phyloP scores from a whole-genome alignment of 1,140 invertebrate species.

The Melipona quadrifasciata region DNA sequence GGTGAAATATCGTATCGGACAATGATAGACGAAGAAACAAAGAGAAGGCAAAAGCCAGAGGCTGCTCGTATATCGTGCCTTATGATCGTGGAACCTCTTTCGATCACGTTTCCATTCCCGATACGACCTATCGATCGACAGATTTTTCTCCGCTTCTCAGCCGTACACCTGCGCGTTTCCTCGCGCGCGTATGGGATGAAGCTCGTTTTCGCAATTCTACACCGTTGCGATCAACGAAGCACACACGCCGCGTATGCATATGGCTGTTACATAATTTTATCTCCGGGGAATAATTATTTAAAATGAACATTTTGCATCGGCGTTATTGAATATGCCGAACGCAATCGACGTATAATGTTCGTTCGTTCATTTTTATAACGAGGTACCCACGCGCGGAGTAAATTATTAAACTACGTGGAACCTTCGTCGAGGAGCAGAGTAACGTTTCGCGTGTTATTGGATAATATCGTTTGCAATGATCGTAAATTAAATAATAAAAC shows the following conservation, averaged over 20 bases:
- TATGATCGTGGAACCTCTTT: slow-evolving; percentile 36
- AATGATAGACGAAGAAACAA: slow-evolving; percentile 65
- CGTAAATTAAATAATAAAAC: not conserved
- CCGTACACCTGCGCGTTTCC: slow-evolving; percentile 23
- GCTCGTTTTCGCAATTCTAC: not conserved
- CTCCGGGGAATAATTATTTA: not conserved
- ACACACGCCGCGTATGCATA: not conserved
- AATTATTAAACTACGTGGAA: not conserved
- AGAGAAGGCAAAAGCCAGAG: slow-evolving; percentile 66
- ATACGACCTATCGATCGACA: slow-evolving; percentile 35
- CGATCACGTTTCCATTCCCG: slow-evolving; percentile 43
- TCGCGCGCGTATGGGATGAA: not conserved
- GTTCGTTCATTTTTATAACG: not conserved
- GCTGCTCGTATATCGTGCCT: slow-evolving; percentile 42
- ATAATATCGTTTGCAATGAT: not conserved
- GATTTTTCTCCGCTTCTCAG: slow-evolving; percentile 13
- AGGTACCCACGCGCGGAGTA: not conserved
- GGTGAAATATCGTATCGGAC: slow-evolving; percentile 45
- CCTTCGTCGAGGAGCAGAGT: too few species aligned
- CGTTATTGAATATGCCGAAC: not conserved
- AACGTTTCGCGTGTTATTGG: not conserved
- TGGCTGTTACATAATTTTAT: not conserved
- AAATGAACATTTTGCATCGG: not conserved
- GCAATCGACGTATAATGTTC: not conserved
- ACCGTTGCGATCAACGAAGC: too few species aligned